phyloP scores from a whole-genome alignment of 2,113 vertebrate species.

The Ciconia maguari region DNA sequence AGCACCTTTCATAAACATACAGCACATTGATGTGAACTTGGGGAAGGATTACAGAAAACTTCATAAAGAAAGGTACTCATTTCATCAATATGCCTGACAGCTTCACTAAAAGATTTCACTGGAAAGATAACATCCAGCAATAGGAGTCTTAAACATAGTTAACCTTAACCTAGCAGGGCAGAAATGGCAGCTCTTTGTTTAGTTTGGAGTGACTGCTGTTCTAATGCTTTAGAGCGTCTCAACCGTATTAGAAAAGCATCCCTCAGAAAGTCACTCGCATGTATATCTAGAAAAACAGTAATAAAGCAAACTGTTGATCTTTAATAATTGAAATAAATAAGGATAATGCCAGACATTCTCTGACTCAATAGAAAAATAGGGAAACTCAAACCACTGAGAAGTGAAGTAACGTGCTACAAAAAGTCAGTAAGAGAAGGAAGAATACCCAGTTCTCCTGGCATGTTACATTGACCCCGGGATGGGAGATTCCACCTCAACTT shows the following conservation, averaged over 20 bases:
- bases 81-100: background rate
- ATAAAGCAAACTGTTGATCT: background rate
- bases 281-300: background rate
- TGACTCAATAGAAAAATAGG: background rate
- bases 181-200: background rate
- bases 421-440: background rate
- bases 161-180: background rate
- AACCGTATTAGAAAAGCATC: background rate
- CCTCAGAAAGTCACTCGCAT: background rate
- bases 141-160: background rate
- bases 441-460: background rate
- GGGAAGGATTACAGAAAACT: background rate
- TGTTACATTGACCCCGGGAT: rapidly evolving
- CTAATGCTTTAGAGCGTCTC: background rate
- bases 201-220: background rate
- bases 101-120: background rate
- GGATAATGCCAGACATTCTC: background rate
- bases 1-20: background rate
- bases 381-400: background rate
- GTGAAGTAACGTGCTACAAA: background rate
- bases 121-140: background rate
- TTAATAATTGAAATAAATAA: background rate
- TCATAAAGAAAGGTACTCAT: background rate
- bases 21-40: background rate
- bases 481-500: background rate